A percentile compares a stretch with the other conserved stretches of the same genome.
phyloP scores from a whole-genome alignment of 2,797 vertebrate species.

The Dromococcyx pavoninus region DNA sequence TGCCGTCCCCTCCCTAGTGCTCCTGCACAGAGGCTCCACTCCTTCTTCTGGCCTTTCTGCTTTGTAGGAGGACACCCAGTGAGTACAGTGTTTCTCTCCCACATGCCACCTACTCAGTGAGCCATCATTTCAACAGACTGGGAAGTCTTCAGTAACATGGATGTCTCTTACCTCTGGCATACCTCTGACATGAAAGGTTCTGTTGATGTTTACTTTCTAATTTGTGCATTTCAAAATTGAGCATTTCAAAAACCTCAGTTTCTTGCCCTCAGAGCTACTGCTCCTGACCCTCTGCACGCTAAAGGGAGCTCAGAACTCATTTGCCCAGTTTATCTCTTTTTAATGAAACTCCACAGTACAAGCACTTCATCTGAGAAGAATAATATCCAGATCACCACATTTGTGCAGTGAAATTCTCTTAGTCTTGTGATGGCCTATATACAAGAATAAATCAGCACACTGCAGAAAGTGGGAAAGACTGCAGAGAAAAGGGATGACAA shows the following conservation, averaged over 20 bases:
- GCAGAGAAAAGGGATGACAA: not conserved
- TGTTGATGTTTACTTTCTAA: not conserved
- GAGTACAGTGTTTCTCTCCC: not conserved
- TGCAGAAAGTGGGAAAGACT: not conserved
- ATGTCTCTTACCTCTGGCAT: not conserved
- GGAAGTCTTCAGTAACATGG: not conserved
- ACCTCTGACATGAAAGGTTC: not conserved
- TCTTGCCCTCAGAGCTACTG: not conserved
- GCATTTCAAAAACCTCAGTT: not conserved
- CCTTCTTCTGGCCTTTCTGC: not conserved
- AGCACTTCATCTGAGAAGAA: not conserved
- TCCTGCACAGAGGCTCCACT: not conserved
- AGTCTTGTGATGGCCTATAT: not conserved
- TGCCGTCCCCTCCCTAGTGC: not conserved
- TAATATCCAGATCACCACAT: not conserved
- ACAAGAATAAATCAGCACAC: not conserved
- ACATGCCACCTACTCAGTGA: not conserved
- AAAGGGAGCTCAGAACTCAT: not conserved
- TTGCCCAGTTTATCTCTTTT: not conserved
- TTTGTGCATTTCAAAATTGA: not conserved
- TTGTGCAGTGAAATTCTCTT: not conserved
- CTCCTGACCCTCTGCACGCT: rapidly evolving
- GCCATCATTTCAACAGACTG: not conserved
- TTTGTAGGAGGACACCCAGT: not conserved
- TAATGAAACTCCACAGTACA: not conserved